phyloP scores from a whole-genome alignment of 2,888 invertebrate genomes.

The Cetonia aurata region DNA sequence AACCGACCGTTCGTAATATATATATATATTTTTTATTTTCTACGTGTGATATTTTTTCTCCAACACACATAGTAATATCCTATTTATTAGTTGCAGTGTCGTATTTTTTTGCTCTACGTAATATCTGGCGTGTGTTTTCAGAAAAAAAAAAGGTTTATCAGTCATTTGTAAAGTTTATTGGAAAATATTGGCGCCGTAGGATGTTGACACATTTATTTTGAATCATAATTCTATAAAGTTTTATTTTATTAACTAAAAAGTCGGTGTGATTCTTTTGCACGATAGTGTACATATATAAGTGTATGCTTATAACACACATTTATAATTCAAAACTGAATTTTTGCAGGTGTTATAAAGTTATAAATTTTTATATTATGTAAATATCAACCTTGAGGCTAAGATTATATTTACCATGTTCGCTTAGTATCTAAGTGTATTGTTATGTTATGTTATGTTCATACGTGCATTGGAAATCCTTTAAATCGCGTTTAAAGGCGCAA shows the following conservation, averaged over 20 bases:
- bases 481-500: too few relatives aligned
- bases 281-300: too few relatives aligned
- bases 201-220: constrained; percentile 17
- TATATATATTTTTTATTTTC: constrained; percentile 11
- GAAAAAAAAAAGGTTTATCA: constrained; percentile 5
- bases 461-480: too few relatives aligned
- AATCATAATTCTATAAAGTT: constrained; percentile 5
- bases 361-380: constrained; percentile 13
- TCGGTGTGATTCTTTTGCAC: neutral
- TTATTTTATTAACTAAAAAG: neutral
- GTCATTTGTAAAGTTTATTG: constrained; percentile 20
- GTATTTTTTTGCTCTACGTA: constrained; percentile 1
- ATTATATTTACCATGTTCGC: neutral
- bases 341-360: constrained; percentile 5
- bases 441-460: too few relatives aligned
- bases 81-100: constrained; percentile 6
- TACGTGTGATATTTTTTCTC: constrained; percentile 1
- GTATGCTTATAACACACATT: too few relatives aligned
- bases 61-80: neutral
- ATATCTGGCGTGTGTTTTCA: neutral
- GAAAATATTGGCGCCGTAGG: constrained; percentile 6
- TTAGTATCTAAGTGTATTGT: neutral
- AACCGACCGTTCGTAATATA: constrained; percentile 4
- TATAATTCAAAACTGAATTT: neutral
- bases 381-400: constrained; percentile 3